Evolutionary conservation across 2,113 vertebrate genomes (phyloP), one percentile per base, ranked within the genome.

Genomic region (Periophthalmus modestus): DNA sequence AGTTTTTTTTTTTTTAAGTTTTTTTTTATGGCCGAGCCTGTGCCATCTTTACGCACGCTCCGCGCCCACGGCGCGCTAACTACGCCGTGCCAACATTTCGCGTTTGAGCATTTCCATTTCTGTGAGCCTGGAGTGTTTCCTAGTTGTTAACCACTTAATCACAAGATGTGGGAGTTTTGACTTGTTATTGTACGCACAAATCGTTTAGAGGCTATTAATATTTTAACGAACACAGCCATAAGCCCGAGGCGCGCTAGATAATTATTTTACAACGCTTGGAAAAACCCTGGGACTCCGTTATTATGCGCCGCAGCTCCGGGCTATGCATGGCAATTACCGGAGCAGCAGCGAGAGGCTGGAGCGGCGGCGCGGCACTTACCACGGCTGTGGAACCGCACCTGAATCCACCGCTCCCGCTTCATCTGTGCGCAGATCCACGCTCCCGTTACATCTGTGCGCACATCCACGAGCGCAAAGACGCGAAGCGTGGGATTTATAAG

Each of bases 231-330:
- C 91, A 82, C 81, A 89, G 87, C 88, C 77, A 82, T 80, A 86
- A 85, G 88, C 92, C 89, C 87, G 80, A 88, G 93, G 93, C 93
- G 80, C 82, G 81, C 52, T 85, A 90, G 85, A 91, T 93, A 92
- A 92, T 94, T 93, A 93, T 93, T 92, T 92, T 91, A 89, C 88
- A 92, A 92, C 91, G 92, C 92, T 91, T 93, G 89, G 89, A 85
- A 90, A 88, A 92, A 93, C 91, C 90, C 87, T 72, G 87, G 89
- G 86, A 85, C 87, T 85, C 90, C 85, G 88, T 88, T 91, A 90
- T 91, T 90, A 88, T 88, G 62, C 86, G 85, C 83, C 85, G 88
- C 82, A 54, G 73, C 90, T 84, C 84, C 79, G 54, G 89, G 88
- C 89, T 57, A 78, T 77, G 83, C 76, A 54, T 78, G 86, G 86